Base-by-base conservation (phyloP, 2,888 invertebrate species). In the Callimorpha dominula region DNA sequence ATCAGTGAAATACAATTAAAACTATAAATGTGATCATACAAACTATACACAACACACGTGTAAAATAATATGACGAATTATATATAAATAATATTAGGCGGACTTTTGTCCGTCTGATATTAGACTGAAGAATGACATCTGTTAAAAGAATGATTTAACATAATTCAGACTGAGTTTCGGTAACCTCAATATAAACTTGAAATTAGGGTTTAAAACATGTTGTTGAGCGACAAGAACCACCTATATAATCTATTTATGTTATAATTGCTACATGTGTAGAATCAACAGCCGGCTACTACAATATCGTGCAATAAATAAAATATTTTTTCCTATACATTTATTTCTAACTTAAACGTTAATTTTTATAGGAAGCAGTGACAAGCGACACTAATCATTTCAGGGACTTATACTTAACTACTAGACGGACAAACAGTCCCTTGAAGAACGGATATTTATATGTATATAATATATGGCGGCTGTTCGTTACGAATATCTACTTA, bases 251-350 rank as follows among this genome's bases (percentile, higher is more conserved):
- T 46, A 46, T 6, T 46, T 20, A 12, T 52, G 8, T 31, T 20
- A 40, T 40, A 57, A 40, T 62, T 5, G 15, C 31, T 31, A 40
- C 2, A 69, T 17, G 49, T n/a, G 40, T 52, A 42, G n/a, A 43
- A 69, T 65, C 31, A 31, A 70, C 31, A 70, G 54, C 11, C 70
- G 52, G 70, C 4, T 52, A 17, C 42, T 50, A 50, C 50, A 40
- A 60, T 7, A 62, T 74, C 71, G 73, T 80, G 75, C 75, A 71
- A 69, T 75, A 80, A 80, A 71, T 78, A 73, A 60, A 70, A 68
- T 72, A 72, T 68, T 64, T 50, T 70, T 46, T 65, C 62, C 50
- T 20, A 62, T 65, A 42, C 50, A 72, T 72, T 72, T 43, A 71
- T 52, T 66, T 69, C 69, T 14, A 66, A 67, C 68, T 67, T 60